Percentiles rank a stretch among this genome's conserved stretches.
Evolutionary conservation across 2,797 vertebrate genomes (phyloP).

Genomic region (Neostethus bicornis): DNA sequence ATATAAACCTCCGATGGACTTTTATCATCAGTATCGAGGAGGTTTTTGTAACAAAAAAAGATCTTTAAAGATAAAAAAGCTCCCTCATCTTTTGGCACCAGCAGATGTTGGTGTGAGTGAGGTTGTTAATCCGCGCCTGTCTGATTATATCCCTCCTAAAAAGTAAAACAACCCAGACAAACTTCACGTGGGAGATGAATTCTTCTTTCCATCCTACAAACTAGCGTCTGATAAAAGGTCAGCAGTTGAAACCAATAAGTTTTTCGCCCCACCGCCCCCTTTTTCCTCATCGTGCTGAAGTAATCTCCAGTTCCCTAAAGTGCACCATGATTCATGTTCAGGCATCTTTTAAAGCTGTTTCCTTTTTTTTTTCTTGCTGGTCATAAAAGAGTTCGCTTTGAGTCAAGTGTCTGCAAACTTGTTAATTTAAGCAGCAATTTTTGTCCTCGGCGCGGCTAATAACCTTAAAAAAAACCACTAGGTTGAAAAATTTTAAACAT

Average conservation of each 20-base stretch:
- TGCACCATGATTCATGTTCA: not conserved
- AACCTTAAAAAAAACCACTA: too few relatives aligned
- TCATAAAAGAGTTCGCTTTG: not conserved
- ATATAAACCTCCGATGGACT: constrained; percentile 3
- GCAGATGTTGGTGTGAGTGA: not conserved
- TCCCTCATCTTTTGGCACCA: not conserved
- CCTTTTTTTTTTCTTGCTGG: not conserved
- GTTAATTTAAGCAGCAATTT: too few relatives aligned
- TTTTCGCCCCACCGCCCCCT: too few relatives aligned
- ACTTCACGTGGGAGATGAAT: not conserved
- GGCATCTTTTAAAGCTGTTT: not conserved
- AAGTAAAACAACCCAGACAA: not conserved
- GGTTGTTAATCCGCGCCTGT: not conserved
- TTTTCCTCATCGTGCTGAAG: not conserved
- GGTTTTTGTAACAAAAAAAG: not conserved
- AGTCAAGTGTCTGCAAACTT: too few relatives aligned
- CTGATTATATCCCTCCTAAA: not conserved
- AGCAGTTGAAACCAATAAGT: constrained; percentile 27
- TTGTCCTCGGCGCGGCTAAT: too few relatives aligned
- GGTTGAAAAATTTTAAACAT: too few relatives aligned
- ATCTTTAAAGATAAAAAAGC: not conserved
- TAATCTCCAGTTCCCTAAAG: not conserved
- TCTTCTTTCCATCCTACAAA: constrained; percentile 8
- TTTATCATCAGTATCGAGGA: not conserved
- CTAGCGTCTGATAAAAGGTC: constrained; percentile 40